Percentiles rank a stretch among this genome's conserved stretches.
Conservation (phyloP, 2,113 vertebrate species). For the Chauna torquata region DNA sequence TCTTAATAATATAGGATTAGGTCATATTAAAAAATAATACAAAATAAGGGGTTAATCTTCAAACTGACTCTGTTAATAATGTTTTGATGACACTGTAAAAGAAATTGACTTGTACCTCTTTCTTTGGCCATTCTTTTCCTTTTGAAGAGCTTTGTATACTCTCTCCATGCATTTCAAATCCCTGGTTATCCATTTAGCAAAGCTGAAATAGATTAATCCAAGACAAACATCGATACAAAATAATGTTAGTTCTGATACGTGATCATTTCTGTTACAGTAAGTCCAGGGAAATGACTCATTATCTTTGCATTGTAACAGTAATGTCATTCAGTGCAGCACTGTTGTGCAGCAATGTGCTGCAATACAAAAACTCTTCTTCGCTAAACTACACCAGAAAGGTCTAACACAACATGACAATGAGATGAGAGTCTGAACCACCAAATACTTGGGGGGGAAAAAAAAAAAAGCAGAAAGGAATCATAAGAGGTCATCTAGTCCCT, state of each 20-base stretch:
- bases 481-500: neutral
- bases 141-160: neutral
- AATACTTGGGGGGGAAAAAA: neutral
- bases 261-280: neutral
- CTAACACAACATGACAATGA: neutral
- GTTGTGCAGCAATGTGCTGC: neutral
- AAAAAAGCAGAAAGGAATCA: neutral
- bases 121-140: neutral
- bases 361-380: neutral
- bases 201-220: neutral
- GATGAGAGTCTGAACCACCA: neutral
- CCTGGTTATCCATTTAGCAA: constrained; percentile 65
- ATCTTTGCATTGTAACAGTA: neutral
- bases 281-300: neutral
- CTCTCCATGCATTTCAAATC: constrained; percentile 66
- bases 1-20: neutral
- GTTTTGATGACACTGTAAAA: neutral
- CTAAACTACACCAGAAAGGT: neutral
- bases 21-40: no score
- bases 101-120: neutral
- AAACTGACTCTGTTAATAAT: neutral
- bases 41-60: neutral
- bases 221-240: neutral
- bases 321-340: no score
- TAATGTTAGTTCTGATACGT: neutral